Evolutionary conservation across 2,113 vertebrate genomes (phyloP), one percentile per base, ranked within the genome.

Genomic region (Sorex fumeus): DNA sequence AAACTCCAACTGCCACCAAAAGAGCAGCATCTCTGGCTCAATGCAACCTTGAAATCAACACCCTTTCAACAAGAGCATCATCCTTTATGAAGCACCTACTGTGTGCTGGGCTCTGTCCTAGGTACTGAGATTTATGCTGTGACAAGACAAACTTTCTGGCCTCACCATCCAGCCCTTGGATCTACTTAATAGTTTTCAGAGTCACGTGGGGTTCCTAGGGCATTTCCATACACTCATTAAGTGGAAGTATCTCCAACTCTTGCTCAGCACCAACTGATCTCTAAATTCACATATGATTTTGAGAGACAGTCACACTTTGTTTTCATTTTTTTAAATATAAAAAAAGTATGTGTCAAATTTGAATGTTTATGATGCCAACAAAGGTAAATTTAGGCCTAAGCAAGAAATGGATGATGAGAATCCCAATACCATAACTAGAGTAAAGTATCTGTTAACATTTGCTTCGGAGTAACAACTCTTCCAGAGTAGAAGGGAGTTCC

Each of bases 391-490:
- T 71, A 87, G 82, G 32, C 45, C 23, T 87, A 81, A 78, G 16
- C 25, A 85, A 95, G 67, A 64, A 3, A 74, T 28, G 66, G 75
- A 47, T 43, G 21, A 36, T 53, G n/a, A n/a, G 23, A 18, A 78
- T 87, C 15, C 9, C 76, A 83, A 83, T 83, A 70, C 4, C 47
- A 71, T 85, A 25, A 15, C 53, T 32, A 67, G n/a, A 88, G 60
- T 89, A 67, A 91, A 72, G 40, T 81, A 83, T 66, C 87, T 90
- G 18, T 84, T 76, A 34, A 32, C 12, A 53, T 34, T 57, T 81
- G 64, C 57, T 83, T 60, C 3, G 57, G 57, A 60, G 13, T 21
- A 60, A 3, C 57, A 60, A 18, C 13, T 60, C 57, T 60, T 60
- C 21, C 13, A 18, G 9, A 21, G 57, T 60, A 60, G 13, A 13